Conservation (phyloP, 2,797 vertebrate species). For the Peromyscus aztecus region DNA sequence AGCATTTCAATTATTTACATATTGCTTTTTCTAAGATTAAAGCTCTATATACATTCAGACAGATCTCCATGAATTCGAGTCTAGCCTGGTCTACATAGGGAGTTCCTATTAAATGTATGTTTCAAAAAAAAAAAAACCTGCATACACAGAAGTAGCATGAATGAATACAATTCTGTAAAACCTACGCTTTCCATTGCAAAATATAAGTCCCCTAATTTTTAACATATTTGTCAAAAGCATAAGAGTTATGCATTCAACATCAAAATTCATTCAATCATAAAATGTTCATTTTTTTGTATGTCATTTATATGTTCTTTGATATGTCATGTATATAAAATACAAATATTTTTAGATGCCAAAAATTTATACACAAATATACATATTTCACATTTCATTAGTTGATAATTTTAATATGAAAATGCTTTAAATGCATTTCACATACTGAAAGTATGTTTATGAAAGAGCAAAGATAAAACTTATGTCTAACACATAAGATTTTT, state of each 20-base stretch:
- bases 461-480: background rate
- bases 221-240: slow-evolving; percentile 37
- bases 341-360: background rate
- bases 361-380: background rate
- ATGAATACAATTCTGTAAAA: slow-evolving; percentile 50
- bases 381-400: background rate
- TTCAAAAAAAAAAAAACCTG: background rate
- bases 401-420: background rate
- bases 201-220: slow-evolving; percentile 64
- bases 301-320: slow-evolving; percentile 36
- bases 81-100: background rate
- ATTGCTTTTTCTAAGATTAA: slow-evolving; percentile 77
- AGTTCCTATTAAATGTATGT: background rate
- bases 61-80: background rate
- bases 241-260: background rate
- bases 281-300: slow-evolving; percentile 4
- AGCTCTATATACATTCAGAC: background rate
- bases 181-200: slow-evolving; percentile 73
- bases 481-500: background rate
- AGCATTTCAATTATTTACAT: slow-evolving; percentile 71
- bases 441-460: background rate
- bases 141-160: slow-evolving; percentile 54
- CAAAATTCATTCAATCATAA: slow-evolving; percentile 15
- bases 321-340: background rate
- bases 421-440: background rate